A percentile compares a stretch with the other conserved stretches of the same genome.
Conservation (phyloP, 2,113 vertebrate genomes). For the Ciconia boyciana region DNA sequence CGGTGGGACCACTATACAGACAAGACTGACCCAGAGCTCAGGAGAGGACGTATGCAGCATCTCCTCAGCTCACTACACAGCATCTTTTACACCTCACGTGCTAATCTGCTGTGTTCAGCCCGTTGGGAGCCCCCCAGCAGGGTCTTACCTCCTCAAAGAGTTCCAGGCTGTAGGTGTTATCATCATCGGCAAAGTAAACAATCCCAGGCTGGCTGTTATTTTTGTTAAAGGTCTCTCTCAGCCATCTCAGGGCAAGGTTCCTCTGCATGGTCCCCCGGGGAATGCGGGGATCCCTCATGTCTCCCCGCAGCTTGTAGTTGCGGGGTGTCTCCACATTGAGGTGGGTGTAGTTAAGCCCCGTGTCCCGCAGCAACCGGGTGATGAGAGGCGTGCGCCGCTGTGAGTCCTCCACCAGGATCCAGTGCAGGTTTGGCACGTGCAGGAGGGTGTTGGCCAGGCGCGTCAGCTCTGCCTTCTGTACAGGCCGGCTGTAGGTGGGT, state of each 20-base stretch:
- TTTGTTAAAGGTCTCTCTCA: conserved; percentile 90
- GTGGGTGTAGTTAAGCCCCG: conserved; percentile 97
- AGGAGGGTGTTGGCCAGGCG: conserved; percentile 94
- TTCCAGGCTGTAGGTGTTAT: conserved; percentile 98
- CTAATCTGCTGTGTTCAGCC: neutral
- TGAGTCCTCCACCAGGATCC: conserved; percentile 97
- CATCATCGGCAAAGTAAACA: conserved; percentile 95
- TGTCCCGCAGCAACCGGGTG: conserved; percentile 88
- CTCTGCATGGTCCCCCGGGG: conserved; percentile 98
- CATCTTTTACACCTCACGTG: neutral
- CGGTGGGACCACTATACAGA: too few species aligned
- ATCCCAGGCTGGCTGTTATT: conserved; percentile 92
- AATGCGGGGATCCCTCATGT: conserved; percentile 90
- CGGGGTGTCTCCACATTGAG: conserved; percentile 97
- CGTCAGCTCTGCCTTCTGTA: conserved; percentile 97
- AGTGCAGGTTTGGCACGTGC: conserved; percentile 96
- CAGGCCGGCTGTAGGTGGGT: conserved; percentile 94
- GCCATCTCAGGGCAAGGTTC: conserved; percentile 94
- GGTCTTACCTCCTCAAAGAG: conserved; percentile 94
- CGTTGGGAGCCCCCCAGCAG: neutral
- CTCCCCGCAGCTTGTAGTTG: conserved; percentile 94
- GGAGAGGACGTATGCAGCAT: neutral
- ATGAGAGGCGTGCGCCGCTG: conserved; percentile 89
- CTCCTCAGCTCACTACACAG: neutral
- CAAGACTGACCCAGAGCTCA: neutral